A percentile compares a stretch with the other conserved stretches of the same genome.
phyloP scores from a whole-genome alignment of 2,113 vertebrate genomes.

The Apaloderma vittatum region DNA sequence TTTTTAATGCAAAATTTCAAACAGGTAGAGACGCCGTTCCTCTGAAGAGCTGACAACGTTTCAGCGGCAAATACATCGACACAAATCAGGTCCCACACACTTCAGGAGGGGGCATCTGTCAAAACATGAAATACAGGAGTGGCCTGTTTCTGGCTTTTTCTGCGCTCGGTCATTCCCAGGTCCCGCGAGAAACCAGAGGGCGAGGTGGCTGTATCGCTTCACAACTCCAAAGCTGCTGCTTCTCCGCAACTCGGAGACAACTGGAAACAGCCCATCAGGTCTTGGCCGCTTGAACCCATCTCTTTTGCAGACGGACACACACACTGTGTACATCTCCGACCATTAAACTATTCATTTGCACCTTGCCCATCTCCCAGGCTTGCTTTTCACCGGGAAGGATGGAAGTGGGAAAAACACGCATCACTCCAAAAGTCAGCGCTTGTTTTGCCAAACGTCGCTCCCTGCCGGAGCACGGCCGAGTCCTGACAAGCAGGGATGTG shows the following conservation, averaged over 20 bases:
- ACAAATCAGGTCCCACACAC: neutral
- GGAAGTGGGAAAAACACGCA: neutral
- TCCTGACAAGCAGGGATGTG: neutral
- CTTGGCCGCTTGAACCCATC: neutral
- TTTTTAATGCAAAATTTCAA: neutral
- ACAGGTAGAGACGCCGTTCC: neutral
- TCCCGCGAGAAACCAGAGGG: neutral
- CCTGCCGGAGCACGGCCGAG: neutral
- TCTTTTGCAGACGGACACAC: neutral
- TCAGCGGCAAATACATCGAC: neutral
- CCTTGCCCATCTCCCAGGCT: neutral
- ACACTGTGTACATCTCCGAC: neutral
- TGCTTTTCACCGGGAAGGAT: neutral
- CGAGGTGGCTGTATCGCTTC: neutral
- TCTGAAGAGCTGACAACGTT: neutral
- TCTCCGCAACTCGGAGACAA: neutral
- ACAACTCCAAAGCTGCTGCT: neutral
- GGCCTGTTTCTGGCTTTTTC: neutral
- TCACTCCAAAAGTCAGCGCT: neutral
- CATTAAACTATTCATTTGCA: neutral
- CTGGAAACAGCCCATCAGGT: neutral
- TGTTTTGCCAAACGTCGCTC: constrained; percentile 19
- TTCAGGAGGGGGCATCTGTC: neutral
- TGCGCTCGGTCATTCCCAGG: neutral
- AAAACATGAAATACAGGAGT: neutral